These are phyloP conservation scores for Sebastes steindachneri DNA, from an alignment of 2,797 vertebrate genomes.

Conservation along the genomic window DNA sequence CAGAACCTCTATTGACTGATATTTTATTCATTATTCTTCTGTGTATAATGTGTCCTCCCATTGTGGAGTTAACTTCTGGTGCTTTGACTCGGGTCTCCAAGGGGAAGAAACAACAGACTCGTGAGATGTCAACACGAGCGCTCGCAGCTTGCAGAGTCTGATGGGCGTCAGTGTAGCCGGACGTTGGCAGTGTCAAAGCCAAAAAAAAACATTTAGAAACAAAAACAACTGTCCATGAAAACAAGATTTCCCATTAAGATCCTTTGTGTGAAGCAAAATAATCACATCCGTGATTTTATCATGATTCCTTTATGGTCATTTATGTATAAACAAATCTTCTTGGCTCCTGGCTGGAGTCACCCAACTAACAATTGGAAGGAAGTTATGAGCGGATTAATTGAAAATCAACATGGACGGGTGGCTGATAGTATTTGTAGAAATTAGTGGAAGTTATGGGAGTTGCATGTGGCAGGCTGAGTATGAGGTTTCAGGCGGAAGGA, in stretches of 20 bases:
- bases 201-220: background rate
- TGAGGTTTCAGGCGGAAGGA: slow-evolving; percentile 21
- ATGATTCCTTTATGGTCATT: background rate
- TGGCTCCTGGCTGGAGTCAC: slow-evolving; percentile 1
- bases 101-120: slow-evolving; percentile 16
- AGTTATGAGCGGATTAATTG: background rate
- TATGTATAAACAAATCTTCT: background rate
- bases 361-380: background rate
- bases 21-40: background rate
- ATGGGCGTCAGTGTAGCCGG: background rate
- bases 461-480: background rate
- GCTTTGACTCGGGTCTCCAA: background rate
- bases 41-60: background rate
- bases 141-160: background rate
- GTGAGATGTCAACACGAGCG: background rate
- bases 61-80: background rate
- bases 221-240: background rate
- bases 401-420: background rate
- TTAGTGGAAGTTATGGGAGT: background rate
- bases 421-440: slow-evolving; percentile 22
- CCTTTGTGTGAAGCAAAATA: background rate
- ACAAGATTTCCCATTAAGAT: background rate
- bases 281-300: background rate
- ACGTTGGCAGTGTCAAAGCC: background rate
- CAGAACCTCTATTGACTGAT: background rate